These are phyloP conservation scores for Lycocorax pyrrhopterus DNA, from an alignment of 2,113 vertebrate species.

Conservation along the genomic window DNA sequence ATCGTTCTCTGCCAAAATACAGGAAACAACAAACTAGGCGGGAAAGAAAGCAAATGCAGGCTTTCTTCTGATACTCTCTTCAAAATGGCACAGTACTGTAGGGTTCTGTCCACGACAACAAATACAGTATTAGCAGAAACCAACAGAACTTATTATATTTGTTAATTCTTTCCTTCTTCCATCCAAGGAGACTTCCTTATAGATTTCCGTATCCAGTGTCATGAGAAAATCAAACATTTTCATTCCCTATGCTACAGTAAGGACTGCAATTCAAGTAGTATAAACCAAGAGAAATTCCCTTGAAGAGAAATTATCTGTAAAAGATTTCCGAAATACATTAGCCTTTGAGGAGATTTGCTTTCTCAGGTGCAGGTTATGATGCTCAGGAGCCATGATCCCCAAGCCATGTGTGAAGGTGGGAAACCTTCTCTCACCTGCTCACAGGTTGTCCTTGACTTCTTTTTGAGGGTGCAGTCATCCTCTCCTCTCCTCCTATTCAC, in stretches of 20 bases:
- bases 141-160: neutral
- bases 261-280: neutral
- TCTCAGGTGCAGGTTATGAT: neutral
- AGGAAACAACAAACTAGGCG: neutral
- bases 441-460: neutral
- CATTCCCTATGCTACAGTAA: neutral
- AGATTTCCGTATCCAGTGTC: neutral
- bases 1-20: neutral
- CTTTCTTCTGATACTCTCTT: neutral
- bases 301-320: neutral
- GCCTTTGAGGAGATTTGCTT: neutral
- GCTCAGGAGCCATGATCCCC: neutral
- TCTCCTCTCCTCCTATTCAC: neutral
- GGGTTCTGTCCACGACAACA: neutral
- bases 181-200: neutral
- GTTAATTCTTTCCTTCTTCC: neutral
- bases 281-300: neutral
- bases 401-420: neutral
- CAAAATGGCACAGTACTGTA: neutral
- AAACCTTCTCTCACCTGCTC: neutral
- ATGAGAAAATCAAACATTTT: neutral
- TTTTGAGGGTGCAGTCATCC: neutral
- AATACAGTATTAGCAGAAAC: neutral
- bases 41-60: neutral
- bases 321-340: neutral